phyloP scores from a whole-genome alignment of 2,113 vertebrate species.

The Semnopithecus entellus region DNA sequence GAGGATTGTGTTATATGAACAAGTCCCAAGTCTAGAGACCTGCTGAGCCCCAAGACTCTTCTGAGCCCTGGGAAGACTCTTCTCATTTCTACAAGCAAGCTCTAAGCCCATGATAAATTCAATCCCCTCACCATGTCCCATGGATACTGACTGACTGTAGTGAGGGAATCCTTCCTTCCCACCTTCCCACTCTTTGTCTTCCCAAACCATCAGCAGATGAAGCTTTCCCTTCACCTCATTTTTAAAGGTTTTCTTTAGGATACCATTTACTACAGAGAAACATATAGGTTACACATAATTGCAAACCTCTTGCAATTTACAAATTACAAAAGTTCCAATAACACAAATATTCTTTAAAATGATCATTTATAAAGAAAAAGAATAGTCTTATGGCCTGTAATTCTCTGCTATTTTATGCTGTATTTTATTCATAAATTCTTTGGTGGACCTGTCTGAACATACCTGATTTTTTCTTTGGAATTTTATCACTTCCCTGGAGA shows the following conservation, averaged over 20 bases:
- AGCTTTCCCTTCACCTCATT: fast-evolving
- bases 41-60: background rate
- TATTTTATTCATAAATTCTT: background rate
- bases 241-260: background rate
- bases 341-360: background rate
- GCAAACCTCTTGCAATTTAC: background rate
- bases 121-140: fast-evolving
- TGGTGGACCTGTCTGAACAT: background rate
- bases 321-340: background rate
- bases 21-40: background rate
- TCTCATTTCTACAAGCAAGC: background rate
- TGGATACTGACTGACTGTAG: background rate
- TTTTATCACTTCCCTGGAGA: background rate
- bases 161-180: background rate
- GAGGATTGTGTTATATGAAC: background rate
- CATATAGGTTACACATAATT: background rate
- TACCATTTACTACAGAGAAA: background rate
- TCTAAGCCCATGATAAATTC: background rate
- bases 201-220: background rate
- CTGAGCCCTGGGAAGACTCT: background rate
- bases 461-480: background rate
- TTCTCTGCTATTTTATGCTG: background rate
- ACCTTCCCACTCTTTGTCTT: background rate
- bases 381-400: background rate
- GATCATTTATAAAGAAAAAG: background rate